Base-by-base conservation (phyloP, 2,888 invertebrate species). In the Drosophila heteroneura region DNA sequence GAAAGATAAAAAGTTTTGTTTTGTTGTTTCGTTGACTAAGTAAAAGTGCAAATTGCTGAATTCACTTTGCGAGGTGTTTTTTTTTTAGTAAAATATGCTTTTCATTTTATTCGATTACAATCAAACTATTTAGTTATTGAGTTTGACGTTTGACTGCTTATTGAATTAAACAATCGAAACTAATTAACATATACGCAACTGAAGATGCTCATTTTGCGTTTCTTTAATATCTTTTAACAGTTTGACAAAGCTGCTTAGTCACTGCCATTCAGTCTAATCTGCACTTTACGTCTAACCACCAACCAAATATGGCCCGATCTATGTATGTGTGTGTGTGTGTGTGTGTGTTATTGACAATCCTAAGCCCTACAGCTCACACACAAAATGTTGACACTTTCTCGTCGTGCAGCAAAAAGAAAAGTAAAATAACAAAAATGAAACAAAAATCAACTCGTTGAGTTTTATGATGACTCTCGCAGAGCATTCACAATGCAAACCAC, bases 351-450 rank as follows among this genome's bases (percentile, higher is more conserved):
- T 81, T 77, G 81, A 68, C 70, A 70, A 61, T 56, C 56, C 37
- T 41, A 70, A 77, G 78, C 67, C 63, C 39, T 22, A 56, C 49
- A 69, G 57, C 66, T 37, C 61, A 54, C 32, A 60, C 44, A 60
- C 70, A 72, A 76, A 61, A 57, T 62, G 70, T 70, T 57, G 62
- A 68, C 71, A 83, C 71, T 83, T 74, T 83, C 68, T 39, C 71
- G 53, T 62, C n/a, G 19, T 12, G 12, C 47, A 41, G 37, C n/a
- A 19, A n/a, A 37, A 49, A 26, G 12, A 37, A 22, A 16, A n/a
- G 10, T 37, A 19, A 53, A 52, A 52, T 66, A 19, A 22, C 22
- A 16, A 22, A 41, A 47, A 16, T 16, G 12, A 47, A 9, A 47
- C 26, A 26, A 26, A 52, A 60, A 73, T 66, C 47, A 76, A 67